Conservation (phyloP, 2,888 invertebrate genomes). For the Nasonia oneida region DNA sequence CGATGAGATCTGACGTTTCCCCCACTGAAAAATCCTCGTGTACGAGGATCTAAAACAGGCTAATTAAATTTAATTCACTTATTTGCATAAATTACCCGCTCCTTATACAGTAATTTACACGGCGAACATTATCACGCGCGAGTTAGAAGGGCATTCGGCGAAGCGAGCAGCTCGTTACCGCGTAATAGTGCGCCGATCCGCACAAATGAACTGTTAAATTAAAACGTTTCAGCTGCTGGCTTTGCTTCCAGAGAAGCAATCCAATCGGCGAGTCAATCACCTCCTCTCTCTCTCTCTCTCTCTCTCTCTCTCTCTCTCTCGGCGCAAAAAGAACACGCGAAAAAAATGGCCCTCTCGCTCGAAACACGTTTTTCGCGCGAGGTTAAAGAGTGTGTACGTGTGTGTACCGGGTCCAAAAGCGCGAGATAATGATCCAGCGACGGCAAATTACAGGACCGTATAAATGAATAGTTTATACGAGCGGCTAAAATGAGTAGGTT, state of each 20-base stretch:
- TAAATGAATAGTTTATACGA: conserved; percentile 79
- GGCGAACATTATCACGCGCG: conserved; percentile 6
- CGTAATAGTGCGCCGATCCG: conserved; percentile 28
- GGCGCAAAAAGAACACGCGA: background rate
- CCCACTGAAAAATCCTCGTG: background rate
- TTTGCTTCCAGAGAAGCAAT: conserved; percentile 44
- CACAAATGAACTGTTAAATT: conserved; percentile 58
- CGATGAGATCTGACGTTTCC: background rate
- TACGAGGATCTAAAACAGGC: background rate
- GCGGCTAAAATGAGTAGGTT: conserved; percentile 77
- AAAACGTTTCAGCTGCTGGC: conserved; percentile 50
- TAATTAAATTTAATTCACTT: conserved; percentile 28
- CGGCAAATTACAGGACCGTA: conserved; percentile 78
- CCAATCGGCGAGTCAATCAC: conserved; percentile 46
- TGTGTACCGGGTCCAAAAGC: conserved; percentile 60
- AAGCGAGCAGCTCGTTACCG: conserved; percentile 14
- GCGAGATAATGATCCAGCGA: conserved; percentile 77
- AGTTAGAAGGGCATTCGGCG: conserved; percentile 13
- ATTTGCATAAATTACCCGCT: conserved; percentile 30
- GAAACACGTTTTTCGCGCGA: conserved; percentile 31
- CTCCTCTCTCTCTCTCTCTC: background rate
- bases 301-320: too few species aligned
- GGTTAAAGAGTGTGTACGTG: conserved; percentile 40
- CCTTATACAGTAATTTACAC: background rate
- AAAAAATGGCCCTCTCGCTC: background rate